Evolutionary conservation across 1,140 invertebrate genomes (phyloP).

Genomic region (Gryllus bimaculatus): DNA sequence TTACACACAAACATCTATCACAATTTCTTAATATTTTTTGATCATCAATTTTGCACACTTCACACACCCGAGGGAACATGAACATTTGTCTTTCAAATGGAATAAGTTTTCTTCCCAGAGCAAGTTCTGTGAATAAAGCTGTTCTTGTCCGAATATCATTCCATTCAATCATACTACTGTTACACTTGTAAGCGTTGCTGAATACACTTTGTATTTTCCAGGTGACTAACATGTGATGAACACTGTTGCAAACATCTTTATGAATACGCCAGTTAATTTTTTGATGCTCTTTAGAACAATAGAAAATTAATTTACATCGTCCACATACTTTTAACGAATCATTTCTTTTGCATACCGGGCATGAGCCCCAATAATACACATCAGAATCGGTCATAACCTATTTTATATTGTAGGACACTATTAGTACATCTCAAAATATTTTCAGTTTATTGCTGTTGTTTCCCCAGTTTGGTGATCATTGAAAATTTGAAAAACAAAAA

Average conservation of each 20-base stretch:
- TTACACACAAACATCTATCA: conserved; percentile 7
- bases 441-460: no score
- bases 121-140: background rate
- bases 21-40: conserved; percentile 3
- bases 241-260: conserved; percentile 12
- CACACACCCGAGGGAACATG: conserved; percentile 14
- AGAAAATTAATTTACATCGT: conserved; percentile 18
- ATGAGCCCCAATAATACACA: no score
- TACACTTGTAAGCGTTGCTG: no score
- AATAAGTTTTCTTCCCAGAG: background rate
- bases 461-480: no score
- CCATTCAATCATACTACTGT: no score
- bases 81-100: conserved; percentile 17
- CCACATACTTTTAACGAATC: conserved; percentile 3
- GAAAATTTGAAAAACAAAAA: no score
- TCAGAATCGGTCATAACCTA: no score
- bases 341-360: no score
- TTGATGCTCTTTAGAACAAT: conserved; percentile 15
- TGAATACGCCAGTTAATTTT: conserved; percentile 14
- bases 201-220: no score
- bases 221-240: background rate
- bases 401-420: no score
- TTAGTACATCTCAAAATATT: no score
- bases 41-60: conserved; percentile 7
- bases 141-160: no score